Percentiles rank a stretch among this genome's conserved stretches.
Evolutionary conservation across 2,797 vertebrate genomes (phyloP).

Genomic region (Galagoides demidoff): DNA sequence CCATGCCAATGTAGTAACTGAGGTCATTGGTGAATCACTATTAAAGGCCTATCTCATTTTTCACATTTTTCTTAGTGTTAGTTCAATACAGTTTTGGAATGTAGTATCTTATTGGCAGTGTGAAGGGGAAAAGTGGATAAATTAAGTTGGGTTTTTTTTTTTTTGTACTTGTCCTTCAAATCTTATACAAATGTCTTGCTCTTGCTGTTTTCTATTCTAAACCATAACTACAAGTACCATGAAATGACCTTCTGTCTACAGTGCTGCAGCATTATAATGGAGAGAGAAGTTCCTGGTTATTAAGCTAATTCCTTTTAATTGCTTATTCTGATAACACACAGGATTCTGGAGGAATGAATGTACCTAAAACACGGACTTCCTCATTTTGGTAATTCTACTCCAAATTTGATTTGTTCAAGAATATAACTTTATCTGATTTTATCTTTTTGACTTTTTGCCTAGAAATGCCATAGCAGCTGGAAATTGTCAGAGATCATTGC

Average conservation of each 20-base stretch:
- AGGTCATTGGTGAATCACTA: not conserved
- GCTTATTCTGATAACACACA: constrained; percentile 38
- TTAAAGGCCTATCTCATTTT: not conserved
- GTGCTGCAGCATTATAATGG: not conserved
- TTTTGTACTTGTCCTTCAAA: not conserved
- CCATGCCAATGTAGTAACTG: not conserved
- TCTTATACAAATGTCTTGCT: not conserved
- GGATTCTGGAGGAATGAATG: not conserved
- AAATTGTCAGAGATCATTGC: constrained; percentile 28
- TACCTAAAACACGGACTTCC: not conserved
- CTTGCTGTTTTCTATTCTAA: constrained; percentile 38
- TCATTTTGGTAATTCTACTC: constrained; percentile 17
- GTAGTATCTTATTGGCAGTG: not conserved
- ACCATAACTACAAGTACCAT: not conserved
- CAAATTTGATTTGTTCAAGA: constrained; percentile 57
- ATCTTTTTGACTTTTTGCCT: constrained; percentile 57
- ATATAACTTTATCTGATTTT: constrained; percentile 57
- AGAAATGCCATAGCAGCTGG: not conserved
- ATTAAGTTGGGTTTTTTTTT: constrained; percentile 8
- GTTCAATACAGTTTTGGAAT: constrained; percentile 15
- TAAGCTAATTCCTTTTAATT: constrained; percentile 27
- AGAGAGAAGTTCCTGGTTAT: constrained; percentile 31
- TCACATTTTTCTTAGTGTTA: not conserved
- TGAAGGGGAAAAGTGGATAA: constrained; percentile 34
- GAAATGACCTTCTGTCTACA: constrained; percentile 5